Percentiles rank a stretch among this genome's conserved stretches.
These are phyloP conservation scores for Stomatorhinus ivindoensis DNA, from an alignment of 2,113 vertebrate genomes.

Conservation along the genomic window DNA sequence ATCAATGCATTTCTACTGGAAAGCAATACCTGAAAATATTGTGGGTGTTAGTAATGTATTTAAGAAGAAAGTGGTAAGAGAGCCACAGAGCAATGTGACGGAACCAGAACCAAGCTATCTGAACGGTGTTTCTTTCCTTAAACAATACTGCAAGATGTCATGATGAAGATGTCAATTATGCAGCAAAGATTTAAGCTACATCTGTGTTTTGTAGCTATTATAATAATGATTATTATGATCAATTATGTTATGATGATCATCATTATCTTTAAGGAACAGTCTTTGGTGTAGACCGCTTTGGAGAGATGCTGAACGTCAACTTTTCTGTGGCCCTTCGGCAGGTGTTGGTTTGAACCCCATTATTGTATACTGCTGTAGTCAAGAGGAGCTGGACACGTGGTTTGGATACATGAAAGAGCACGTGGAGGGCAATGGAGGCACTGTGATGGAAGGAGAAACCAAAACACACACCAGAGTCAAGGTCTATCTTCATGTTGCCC, in stretches of 20 bases:
- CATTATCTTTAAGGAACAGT: neutral
- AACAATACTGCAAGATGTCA: neutral
- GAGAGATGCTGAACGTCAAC: neutral
- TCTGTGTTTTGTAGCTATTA: neutral
- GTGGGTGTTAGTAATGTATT: neutral
- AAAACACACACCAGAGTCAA: slow-evolving; percentile 48
- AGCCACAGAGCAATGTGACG: neutral
- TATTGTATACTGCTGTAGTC: slow-evolving; percentile 75
- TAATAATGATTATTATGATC: neutral
- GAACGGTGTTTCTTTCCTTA: neutral
- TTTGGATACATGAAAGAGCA: slow-evolving; percentile 82
- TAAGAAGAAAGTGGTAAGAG: neutral
- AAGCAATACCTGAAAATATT: neutral
- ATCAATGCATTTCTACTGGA: neutral
- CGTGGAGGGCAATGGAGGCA: slow-evolving; percentile 70
- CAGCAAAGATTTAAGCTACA: neutral
- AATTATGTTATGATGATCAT: neutral
- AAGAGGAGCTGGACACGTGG: slow-evolving; percentile 75
- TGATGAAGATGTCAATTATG: neutral
- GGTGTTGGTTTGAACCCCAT: slow-evolving; percentile 82
- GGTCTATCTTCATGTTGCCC: slow-evolving; percentile 36
- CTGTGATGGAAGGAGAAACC: slow-evolving; percentile 36
- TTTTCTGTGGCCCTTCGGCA: slow-evolving; percentile 33
- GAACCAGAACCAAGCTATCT: neutral
- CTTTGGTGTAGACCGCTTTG: neutral